These are phyloP conservation scores for Tyrophagus putrescentiae DNA, from an alignment of 1,140 invertebrate species.

Conservation along the genomic window DNA sequence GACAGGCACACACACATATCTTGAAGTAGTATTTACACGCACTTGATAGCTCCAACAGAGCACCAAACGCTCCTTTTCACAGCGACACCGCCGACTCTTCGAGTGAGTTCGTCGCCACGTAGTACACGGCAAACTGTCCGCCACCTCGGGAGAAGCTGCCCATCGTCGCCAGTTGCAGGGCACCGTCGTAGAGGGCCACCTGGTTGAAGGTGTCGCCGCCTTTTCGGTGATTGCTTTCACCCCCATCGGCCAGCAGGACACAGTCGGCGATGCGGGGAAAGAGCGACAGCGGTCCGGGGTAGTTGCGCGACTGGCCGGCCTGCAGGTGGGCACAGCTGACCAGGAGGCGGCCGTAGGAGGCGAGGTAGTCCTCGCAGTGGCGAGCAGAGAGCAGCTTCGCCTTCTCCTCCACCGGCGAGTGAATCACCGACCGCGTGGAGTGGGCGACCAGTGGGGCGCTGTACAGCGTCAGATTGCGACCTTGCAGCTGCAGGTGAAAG, in stretches of 20 bases:
- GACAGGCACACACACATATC: no score
- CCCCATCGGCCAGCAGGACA: conserved; percentile 8
- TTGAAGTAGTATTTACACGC: no score
- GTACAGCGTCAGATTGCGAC: conserved; percentile 14
- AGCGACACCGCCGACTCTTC: no score
- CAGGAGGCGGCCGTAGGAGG: neutral
- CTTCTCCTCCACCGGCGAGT: neutral
- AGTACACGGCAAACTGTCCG: conserved; percentile 14
- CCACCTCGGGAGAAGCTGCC: neutral
- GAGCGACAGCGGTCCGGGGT: neutral
- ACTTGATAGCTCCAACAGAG: no score
- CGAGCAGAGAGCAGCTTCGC: neutral
- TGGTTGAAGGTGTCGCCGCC: neutral
- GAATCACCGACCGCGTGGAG: neutral
- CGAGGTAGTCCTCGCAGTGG: neutral
- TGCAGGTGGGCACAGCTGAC: neutral
- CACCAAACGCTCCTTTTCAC: no score
- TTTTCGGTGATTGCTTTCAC: neutral
- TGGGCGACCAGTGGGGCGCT: neutral
- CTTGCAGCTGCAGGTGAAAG: conserved; percentile 5
- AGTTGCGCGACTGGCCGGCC: neutral
- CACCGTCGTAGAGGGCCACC: neutral
- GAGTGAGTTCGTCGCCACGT: neutral
- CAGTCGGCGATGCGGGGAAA: conserved; percentile 4
- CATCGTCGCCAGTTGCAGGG: neutral